Conservation (phyloP, 2,797 vertebrate species). For the Peromyscus eremicus region DNA sequence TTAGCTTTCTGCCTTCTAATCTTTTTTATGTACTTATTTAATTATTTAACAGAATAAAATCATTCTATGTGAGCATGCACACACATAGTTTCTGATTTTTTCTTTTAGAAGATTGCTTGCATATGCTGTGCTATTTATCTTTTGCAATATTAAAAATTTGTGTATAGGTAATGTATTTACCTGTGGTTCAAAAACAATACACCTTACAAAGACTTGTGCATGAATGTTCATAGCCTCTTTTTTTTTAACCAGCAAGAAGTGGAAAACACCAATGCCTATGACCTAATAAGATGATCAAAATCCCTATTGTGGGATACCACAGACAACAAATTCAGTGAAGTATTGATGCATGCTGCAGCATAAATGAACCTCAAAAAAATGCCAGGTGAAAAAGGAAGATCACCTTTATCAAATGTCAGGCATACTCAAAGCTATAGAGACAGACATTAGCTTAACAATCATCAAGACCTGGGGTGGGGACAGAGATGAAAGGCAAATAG, state of each 20-base stretch:
- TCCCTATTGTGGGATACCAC: background rate
- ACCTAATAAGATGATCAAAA: background rate
- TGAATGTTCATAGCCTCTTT: background rate
- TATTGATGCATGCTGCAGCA: rapidly evolving
- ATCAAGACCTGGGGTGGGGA: background rate
- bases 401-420: background rate
- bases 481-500: background rate
- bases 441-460: background rate
- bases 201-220: background rate
- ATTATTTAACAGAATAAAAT: constrained; percentile 60
- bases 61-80: background rate
- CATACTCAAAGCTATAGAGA: background rate
- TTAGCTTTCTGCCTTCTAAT: constrained; percentile 64
- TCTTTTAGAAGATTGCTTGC: background rate
- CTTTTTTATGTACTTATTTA: constrained; percentile 62
- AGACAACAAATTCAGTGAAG: background rate
- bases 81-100: background rate
- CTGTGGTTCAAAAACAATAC: background rate
- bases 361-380: background rate
- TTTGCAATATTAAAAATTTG: constrained; percentile 14
- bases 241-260: background rate
- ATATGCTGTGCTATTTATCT: background rate
- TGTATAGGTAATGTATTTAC: background rate
- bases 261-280: background rate
- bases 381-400: background rate